Evolutionary conservation across 2,797 vertebrate genomes (phyloP).

Genomic region (Phalanger gymnotis): DNA sequence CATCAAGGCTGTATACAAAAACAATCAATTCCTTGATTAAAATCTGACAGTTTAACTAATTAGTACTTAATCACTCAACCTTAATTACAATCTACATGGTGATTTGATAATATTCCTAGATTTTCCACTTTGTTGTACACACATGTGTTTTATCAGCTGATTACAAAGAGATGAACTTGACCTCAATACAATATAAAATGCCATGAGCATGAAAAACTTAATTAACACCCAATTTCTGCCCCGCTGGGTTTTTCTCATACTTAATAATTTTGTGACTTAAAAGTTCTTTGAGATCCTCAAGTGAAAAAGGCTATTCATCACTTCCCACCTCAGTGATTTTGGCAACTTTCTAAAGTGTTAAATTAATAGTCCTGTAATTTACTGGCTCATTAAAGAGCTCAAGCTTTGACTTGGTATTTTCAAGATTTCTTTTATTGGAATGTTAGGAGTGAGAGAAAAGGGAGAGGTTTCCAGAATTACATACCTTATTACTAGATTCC

Average conservation of each 20-base stretch:
- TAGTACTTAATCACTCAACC: conserved; percentile 73
- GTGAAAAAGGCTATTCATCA: neutral
- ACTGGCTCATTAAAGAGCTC: neutral
- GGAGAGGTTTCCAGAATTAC: neutral
- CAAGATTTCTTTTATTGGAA: neutral
- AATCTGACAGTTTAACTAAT: conserved; percentile 80
- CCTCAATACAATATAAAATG: neutral
- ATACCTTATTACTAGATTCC: neutral
- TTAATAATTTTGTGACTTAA: neutral
- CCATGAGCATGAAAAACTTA: conserved; percentile 41
- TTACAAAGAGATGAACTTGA: conserved; percentile 66
- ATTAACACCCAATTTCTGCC: neutral
- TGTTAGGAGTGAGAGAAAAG: neutral
- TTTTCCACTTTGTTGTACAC: conserved; percentile 53
- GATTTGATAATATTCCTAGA: conserved; percentile 71
- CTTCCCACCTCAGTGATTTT: neutral
- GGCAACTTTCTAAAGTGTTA: conserved; percentile 22
- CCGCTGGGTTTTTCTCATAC: neutral
- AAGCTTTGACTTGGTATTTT: neutral
- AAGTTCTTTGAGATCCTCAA: conserved; percentile 6
- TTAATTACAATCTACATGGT: conserved; percentile 70
- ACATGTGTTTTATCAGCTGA: conserved; percentile 65
- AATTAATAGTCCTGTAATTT: conserved; percentile 1
- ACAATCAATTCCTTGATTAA: conserved; percentile 79
- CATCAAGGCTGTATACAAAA: conserved; percentile 29